Conservation (phyloP, 2,888 invertebrate genomes). For the Panzeria rudis region DNA sequence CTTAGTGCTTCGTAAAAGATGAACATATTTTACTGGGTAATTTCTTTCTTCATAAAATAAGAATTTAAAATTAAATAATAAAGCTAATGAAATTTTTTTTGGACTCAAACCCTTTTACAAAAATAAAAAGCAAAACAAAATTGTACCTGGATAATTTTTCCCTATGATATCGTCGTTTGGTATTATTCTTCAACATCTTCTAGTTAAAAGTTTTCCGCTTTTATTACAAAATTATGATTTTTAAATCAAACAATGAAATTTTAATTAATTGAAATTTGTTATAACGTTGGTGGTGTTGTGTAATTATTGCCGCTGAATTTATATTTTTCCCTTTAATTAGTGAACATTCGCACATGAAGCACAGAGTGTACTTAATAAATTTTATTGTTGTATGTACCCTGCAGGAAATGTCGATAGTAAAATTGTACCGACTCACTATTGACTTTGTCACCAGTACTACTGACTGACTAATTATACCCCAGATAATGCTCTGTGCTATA, state of each 20-base stretch:
- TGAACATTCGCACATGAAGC: slow-evolving; percentile 22
- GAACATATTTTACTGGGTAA: no score
- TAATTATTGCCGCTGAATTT: slow-evolving; percentile 12
- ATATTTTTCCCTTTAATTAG: slow-evolving; percentile 51
- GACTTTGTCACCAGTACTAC: no score
- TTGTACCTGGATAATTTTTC: background rate
- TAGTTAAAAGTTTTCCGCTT: slow-evolving; percentile 21
- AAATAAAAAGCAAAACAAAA: no score
- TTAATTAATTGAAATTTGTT: slow-evolving; percentile 63
- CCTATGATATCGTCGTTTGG: background rate
- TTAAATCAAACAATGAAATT: slow-evolving; percentile 65
- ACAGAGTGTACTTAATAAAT: slow-evolving; percentile 42
- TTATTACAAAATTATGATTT: slow-evolving; percentile 33
- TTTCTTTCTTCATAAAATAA: no score
- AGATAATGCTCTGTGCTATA: no score
- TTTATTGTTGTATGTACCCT: slow-evolving; percentile 47
- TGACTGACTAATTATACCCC: no score
- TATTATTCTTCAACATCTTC: background rate
- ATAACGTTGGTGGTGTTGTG: slow-evolving; percentile 12
- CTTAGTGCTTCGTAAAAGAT: no score
- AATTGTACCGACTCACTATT: no score
- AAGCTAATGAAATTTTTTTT: no score
- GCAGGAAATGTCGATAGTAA: no score
- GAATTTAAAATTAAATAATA: no score
- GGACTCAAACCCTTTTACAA: no score